These are phyloP conservation scores for Chascanopsetta lugubris DNA, from an alignment of 2,113 vertebrate species.

Conservation along the genomic window DNA sequence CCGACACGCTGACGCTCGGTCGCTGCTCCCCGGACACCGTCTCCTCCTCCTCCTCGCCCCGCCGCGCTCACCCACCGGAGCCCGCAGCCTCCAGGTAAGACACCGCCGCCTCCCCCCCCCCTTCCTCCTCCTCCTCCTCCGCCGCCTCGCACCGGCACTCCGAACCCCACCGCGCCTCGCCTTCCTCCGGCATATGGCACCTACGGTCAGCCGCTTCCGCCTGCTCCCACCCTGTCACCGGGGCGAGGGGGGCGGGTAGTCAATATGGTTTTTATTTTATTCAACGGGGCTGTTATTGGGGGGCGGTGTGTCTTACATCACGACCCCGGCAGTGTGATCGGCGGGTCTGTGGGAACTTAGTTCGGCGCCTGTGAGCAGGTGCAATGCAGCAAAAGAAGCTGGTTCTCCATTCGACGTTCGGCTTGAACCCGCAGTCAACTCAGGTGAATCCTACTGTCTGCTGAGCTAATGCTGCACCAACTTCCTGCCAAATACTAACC, in stretches of 20 bases:
- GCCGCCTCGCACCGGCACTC: slow-evolving; percentile 1
- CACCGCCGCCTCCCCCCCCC: too few relatives aligned
- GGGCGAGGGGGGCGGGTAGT: not conserved
- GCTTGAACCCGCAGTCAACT: slow-evolving; percentile 27
- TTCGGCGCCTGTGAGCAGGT: slow-evolving; percentile 70
- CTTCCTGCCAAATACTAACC: slow-evolving; percentile 17
- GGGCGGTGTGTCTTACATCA: slow-evolving; percentile 28
- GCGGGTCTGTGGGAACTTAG: slow-evolving; percentile 51
- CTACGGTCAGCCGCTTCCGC: slow-evolving; percentile 6
- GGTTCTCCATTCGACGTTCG: slow-evolving; percentile 13
- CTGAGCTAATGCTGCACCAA: not conserved
- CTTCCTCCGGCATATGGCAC: slow-evolving; percentile 42
- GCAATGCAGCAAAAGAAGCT: slow-evolving; percentile 77
- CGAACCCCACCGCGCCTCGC: slow-evolving; percentile 8
- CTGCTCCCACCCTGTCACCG: not conserved
- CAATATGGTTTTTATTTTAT: too few relatives aligned
- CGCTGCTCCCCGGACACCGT: slow-evolving; percentile 19
- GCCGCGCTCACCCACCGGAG: not conserved
- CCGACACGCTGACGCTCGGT: slow-evolving; percentile 24
- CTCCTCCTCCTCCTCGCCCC: not conserved
- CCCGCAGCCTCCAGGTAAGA: slow-evolving; percentile 62
- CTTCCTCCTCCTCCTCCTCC: too few relatives aligned
- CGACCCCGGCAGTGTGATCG: slow-evolving; percentile 47
- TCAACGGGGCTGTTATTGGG: too few relatives aligned
- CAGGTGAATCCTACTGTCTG: slow-evolving; percentile 9